phyloP scores from a whole-genome alignment of 2,797 vertebrate genomes.

The Leptodactylus fallax region DNA sequence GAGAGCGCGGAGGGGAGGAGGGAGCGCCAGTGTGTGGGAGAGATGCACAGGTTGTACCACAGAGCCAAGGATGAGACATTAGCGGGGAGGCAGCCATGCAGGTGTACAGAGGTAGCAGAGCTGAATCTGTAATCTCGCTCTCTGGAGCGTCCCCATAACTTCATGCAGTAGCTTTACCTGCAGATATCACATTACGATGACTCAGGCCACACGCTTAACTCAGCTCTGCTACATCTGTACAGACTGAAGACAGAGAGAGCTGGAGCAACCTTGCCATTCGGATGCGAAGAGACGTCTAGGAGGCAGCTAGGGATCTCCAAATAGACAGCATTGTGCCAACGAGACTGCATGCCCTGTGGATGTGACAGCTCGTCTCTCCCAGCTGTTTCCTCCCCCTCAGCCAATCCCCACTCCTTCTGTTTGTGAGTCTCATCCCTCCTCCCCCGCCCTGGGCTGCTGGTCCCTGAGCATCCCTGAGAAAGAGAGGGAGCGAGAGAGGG shows the following conservation, averaged over 20 bases:
- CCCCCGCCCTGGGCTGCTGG: constrained; percentile 42
- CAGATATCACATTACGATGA: not conserved
- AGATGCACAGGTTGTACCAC: not conserved
- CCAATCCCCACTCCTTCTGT: constrained; percentile 61
- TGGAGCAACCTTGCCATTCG: not conserved
- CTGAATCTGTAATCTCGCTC: too few species aligned
- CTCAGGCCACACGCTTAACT: not conserved
- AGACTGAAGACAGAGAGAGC: not conserved
- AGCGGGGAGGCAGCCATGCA: not conserved
- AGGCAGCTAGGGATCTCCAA: not conserved
- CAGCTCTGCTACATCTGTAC: constrained; percentile 2
- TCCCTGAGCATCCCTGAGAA: constrained; percentile 52
- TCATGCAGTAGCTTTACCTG: too few species aligned
- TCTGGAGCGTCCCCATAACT: too few species aligned
- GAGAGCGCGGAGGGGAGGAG: constrained; percentile 23
- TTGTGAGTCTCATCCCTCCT: constrained; percentile 39
- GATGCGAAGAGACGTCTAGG: not conserved
- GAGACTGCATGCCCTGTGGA: constrained; percentile 33
- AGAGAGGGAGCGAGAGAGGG: constrained; percentile 33
- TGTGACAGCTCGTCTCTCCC: constrained; percentile 45
- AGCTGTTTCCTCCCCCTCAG: constrained; percentile 59
- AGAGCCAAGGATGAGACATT: constrained; percentile 12
- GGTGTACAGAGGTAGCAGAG: constrained; percentile 4
- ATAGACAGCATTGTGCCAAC: constrained; percentile 15
- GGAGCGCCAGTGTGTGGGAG: constrained; percentile 19